Base-by-base conservation (phyloP, 2,113 vertebrate species). In the Hirundichthys speculiger region DNA sequence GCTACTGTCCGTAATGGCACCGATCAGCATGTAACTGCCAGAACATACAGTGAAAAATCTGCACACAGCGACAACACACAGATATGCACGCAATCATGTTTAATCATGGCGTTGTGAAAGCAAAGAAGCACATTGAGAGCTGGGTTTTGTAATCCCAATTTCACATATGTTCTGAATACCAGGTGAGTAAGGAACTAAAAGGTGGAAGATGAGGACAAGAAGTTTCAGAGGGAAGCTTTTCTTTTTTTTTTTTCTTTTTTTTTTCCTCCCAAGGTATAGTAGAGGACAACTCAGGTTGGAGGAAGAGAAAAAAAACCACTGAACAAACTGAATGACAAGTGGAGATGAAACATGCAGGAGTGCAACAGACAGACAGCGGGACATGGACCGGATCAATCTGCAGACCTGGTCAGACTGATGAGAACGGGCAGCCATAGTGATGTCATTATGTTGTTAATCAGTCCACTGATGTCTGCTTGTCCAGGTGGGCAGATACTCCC, bases 401-500 rank as follows among this genome's bases (percentile, higher is more conserved):
- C 45, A 49, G 68, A 63, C 68, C 66, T 25, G 74, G 66, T 68
- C 73, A 60, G 45, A 60, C 75, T 74, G 80, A 87, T 77, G 77
- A 74, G 66, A 77, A 59, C 10, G 39, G 73, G 70, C 81, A 80
- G 82, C 69, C 79, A 80, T 81, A 59, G 74, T 84, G 76, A 86
- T 84, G 75, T 75, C 81, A 86, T 85, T 79, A 85, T 80, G 77
- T 61, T 79, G 49, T 79, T 89, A 90, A 92, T 91, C 86, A 90
- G 88, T 91, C 83, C 81, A 64, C 66, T 86, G 86, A 84, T 91
- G 89, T 84, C 79, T 78, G 64, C 19, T 49, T 71, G 75, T 87
- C 85, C 82, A 87, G 74, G 80, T 83, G 72, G 83, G 78, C 70
- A 86, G 83, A 86, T 74, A 74, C 87, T 86, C 88, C 67, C 87